Base-by-base conservation (phyloP, 2,888 invertebrate species). In the Hemaris fuciformis region DNA sequence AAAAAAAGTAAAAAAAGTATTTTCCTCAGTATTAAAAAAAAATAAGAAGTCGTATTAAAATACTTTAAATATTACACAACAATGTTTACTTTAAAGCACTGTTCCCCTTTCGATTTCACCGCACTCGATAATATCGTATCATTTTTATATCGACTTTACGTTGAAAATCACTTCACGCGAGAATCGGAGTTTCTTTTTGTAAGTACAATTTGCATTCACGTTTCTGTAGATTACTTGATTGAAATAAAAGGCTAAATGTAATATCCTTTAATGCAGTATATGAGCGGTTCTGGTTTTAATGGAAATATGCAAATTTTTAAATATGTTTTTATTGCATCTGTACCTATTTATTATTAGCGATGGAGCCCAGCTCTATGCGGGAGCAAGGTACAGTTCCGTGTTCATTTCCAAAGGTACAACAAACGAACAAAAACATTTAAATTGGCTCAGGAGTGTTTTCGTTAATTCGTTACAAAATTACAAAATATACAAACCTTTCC, bases 91-190 rank as follows among this genome's bases (percentile, higher is more conserved):
- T 22, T 13, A 27, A 53, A 53, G 48, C 23, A 34, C 59, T 13
- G 1, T 18, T 41, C 41, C 23, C 23, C 48, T 41, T 60, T 60
- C 53, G 7, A 41, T 60, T 53, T 60, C 53, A 53, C 60, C 4
- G 31, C 18, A 10, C 31, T 20, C 53, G 18, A 31, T 53, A 31
- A 31, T 27, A 31, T 1, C 27, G 10, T 31, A 18, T 10, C 31
- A 53, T 53, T 27, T 31, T 48, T 31, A 53, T 18, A 53, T 18
- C 5, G 31, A 8, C n/a, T 53, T 25, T 15, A 31, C 8, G 31
- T 53, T n/a, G 18, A 31, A 25, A 31, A 31, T 31, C 3, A 53
- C 31, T 31, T 53, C 27, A 31, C 31, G 27, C 18, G 31, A 15
- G 27, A 31, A 48, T 46, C 15, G 1, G 48, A 48, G 5, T 23